Base-by-base conservation (phyloP, 2,113 vertebrate species). In the Neotoma lepida region DNA sequence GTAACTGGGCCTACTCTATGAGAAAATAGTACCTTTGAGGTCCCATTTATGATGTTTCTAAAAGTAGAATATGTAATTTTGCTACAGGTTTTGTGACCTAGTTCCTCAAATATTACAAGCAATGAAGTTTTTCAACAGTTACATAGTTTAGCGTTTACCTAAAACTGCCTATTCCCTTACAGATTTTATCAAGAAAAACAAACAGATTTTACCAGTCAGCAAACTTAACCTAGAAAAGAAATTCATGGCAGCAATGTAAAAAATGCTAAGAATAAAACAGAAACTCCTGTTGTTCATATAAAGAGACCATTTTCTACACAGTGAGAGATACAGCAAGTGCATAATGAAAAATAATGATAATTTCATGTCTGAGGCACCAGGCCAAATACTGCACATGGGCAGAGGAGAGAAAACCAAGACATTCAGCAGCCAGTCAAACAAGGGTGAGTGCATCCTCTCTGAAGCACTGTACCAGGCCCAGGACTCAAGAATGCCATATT, bases 141-240 rank as follows among this genome's bases (percentile, higher is more conserved):
- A 64, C 44, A 46, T 35, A 89, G 56, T 58, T 80, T 9, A 80
- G 46, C 68, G 22, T 66, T 91, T 94, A 87, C 73, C 56, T 82
- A 91, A 88, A 92, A 70, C 35, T 82, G 14, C 4, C 9, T 70
- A 1, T 22, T 54, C 30, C 35, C n/a, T 81, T 86, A 84, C 7
- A 86, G 56, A 86, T 64, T 58, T 49, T 78, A 78, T 20, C 24
- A 88, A 77, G 9, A 49, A 86, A 77, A 89, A 86, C 39, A 89
- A 71, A 68, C 41, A 82, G 39, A 70, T 84, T 93, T 33, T 71
- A 92, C 54, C 54, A 41, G 89, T 90, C 18, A 88, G 85, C 78
- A 96, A 92, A 46, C 17, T 63, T 70, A 89, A 93, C 46, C 71
- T 78, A 73, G 35, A 76, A 86, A 81, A 85, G 54, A 90, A 89